Evolutionary conservation across 2,888 invertebrate species (phyloP).

Genomic region (Cephus spinipes): DNA sequence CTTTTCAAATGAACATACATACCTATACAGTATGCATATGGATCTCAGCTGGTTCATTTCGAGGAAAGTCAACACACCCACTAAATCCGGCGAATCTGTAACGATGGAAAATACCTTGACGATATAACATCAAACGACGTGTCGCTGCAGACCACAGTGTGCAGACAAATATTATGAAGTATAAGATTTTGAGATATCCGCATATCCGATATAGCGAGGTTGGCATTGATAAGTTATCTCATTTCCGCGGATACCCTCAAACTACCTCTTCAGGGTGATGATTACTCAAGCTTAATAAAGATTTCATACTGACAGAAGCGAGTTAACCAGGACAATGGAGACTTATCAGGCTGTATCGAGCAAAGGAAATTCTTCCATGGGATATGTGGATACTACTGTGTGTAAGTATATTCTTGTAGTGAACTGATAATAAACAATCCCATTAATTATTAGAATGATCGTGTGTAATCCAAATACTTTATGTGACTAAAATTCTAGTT

Average conservation of each 20-base stretch:
- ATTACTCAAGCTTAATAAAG: background rate
- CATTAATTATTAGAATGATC: no score
- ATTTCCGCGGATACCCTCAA: background rate
- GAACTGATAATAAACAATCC: background rate
- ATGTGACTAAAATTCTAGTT: no score
- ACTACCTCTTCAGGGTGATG: background rate
- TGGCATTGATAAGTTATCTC: background rate
- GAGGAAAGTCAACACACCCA: background rate
- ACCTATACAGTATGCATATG: background rate
- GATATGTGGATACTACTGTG: background rate
- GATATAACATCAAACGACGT: background rate
- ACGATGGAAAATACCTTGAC: background rate
- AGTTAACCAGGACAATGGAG: background rate
- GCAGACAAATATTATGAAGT: background rate
- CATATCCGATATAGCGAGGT: background rate
- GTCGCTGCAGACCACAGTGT: no score
- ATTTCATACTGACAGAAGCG: background rate
- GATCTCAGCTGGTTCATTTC: background rate
- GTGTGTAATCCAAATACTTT: no score
- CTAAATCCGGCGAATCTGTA: background rate
- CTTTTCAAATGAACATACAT: background rate
- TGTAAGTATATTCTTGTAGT: background rate
- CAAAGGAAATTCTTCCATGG: background rate
- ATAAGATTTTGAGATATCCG: background rate
- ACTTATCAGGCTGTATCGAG: background rate